These are phyloP conservation scores for Potamarius usumacintae DNA, from an alignment of 2,113 vertebrate genomes.

Conservation along the genomic window DNA sequence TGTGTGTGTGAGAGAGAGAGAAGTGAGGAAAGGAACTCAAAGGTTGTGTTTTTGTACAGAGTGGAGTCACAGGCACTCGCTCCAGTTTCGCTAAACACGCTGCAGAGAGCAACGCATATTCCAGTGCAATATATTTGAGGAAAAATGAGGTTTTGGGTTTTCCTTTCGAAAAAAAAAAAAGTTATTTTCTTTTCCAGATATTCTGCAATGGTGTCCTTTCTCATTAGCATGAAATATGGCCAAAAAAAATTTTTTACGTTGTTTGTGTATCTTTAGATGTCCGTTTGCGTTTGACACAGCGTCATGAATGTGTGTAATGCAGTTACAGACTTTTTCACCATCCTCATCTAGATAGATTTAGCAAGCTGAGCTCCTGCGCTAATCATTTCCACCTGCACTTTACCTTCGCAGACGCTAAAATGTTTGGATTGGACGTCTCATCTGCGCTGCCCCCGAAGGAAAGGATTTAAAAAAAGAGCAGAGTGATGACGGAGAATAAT, in stretches of 20 bases:
- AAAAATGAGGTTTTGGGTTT: background rate
- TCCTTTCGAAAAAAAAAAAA: background rate
- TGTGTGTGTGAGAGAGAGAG: background rate
- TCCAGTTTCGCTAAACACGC: constrained; percentile 73
- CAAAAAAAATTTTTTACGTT: background rate
- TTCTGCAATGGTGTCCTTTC: background rate
- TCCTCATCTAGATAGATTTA: background rate
- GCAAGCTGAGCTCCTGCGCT: constrained; percentile 1
- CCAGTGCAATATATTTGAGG: constrained; percentile 33
- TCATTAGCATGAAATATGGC: background rate
- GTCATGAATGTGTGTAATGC: background rate
- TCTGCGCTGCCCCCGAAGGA: background rate
- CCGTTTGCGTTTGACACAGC: background rate
- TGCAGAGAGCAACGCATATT: constrained; percentile 69
- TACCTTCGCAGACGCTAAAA: constrained; percentile 34
- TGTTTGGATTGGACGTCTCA: constrained; percentile 39
- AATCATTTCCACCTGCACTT: constrained; percentile 26
- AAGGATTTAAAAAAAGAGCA: constrained; percentile 14
- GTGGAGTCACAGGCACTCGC: constrained; percentile 60
- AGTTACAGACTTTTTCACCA: background rate
- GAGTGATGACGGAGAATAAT: constrained; percentile 29
- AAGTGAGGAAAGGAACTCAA: constrained; percentile 8
- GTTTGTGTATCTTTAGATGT: background rate
- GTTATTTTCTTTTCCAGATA: background rate
- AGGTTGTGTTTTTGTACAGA: constrained; percentile 58